Base-by-base conservation (phyloP, 2,113 vertebrate genomes). In the Petrocephalus zakoni region DNA sequence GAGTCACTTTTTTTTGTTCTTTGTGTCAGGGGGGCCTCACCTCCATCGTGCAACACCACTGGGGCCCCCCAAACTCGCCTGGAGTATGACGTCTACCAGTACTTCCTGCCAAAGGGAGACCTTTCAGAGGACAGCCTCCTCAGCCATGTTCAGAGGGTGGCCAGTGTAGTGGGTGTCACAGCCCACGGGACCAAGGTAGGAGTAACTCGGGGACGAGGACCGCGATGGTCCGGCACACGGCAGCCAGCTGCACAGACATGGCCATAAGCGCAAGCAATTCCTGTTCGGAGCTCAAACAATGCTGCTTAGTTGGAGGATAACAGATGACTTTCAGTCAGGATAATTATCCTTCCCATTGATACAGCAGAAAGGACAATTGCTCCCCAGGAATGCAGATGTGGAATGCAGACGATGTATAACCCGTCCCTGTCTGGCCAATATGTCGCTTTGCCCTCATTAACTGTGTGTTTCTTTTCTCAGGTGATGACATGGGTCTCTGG, bases 1-100 rank as follows among this genome's bases (percentile, higher is more conserved):
- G 61, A n/a, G 61, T 68, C 61, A 68, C 61, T 29, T 68, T n/a
- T 64, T 10, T 34, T 15, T 68, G 7, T 51, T 19, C 13, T 53
- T 21, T 11, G 61, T 72, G 0, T 89, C 34, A 99, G 98, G 93
- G 97, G 95, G 1, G 68, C 42, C 15, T 29, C 25, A 75, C 95
- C 97, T 6, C 95, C 95, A 0, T 56, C 89, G 0, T 99, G 98
- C 15, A 96, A 98, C 0, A 61, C 91, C 0, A 92, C 92, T 1
- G 95, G 87, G 0, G 95, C 75, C 0, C 61, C 21, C 52, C 87
- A 89, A 90, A 95, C 95, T 0, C 94, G 94, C 13, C 91, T 99
- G 89, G 93, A 37, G 88, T 99, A 99, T 0, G 97, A 99, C 0
- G 68, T 99, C 89, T 99, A 98, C 91, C 97, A 96, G 94, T 97